Conservation (phyloP, 1,140 invertebrate genomes). For the Lasioglossum baleicum region DNA sequence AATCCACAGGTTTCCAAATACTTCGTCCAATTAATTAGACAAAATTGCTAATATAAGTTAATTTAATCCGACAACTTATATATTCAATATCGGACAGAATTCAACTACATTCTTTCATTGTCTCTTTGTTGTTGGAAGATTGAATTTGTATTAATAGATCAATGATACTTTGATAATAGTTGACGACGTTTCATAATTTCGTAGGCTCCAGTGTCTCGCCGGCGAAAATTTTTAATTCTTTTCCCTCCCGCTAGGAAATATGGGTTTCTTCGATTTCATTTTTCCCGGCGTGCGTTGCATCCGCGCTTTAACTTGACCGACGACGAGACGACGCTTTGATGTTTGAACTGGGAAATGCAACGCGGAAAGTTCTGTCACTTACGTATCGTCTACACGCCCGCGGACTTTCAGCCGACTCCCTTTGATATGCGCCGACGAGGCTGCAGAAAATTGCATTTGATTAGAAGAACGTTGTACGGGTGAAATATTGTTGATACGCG, state of each 20-base stretch:
- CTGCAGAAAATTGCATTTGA: slow-evolving; percentile 42
- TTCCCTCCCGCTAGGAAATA: slow-evolving; percentile 13
- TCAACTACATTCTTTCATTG: too few species aligned
- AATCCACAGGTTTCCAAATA: too few species aligned
- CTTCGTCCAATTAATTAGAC: too few species aligned
- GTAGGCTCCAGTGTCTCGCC: neutral
- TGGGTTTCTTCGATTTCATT: slow-evolving; percentile 35
- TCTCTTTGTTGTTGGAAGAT: too few species aligned
- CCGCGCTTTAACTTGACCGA: slow-evolving; percentile 32
- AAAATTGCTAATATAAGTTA: too few species aligned
- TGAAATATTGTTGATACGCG: neutral
- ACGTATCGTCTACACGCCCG: slow-evolving; percentile 18
- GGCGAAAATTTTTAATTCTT: neutral
- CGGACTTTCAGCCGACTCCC: slow-evolving; percentile 34
- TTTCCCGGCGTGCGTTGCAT: slow-evolving; percentile 10
- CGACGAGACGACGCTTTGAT: slow-evolving; percentile 44
- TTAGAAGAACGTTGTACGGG: slow-evolving; percentile 11
- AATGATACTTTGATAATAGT: too few species aligned
- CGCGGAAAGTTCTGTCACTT: slow-evolving; percentile 41
- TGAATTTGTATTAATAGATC: too few species aligned
- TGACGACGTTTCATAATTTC: neutral
- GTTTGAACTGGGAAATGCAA: slow-evolving; percentile 40
- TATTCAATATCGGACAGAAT: too few species aligned
- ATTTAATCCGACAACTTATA: too few species aligned
- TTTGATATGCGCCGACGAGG: slow-evolving; percentile 17